These are phyloP conservation scores for Heteromurus nitidus DNA, from an alignment of 2,888 invertebrate species.

Conservation along the genomic window DNA sequence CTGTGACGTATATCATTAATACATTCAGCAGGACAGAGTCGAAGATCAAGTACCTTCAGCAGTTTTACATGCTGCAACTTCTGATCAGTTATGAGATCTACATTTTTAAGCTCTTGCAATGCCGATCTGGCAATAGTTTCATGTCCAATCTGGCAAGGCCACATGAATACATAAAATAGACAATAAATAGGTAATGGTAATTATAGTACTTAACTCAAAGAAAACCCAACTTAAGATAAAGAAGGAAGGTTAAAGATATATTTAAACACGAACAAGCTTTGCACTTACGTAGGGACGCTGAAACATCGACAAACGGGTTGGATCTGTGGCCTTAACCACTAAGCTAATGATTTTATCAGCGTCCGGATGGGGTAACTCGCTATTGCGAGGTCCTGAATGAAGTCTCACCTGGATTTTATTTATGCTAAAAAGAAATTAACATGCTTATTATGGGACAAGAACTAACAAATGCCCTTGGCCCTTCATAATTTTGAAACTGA, in stretches of 20 bases:
- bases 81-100: slow-evolving; percentile 27
- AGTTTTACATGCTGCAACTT: slow-evolving; percentile 24
- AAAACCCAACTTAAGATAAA: neutral
- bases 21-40: slow-evolving; percentile 13
- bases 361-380: slow-evolving; percentile 25
- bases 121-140: slow-evolving; percentile 37
- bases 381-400: neutral
- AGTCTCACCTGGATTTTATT: slow-evolving; percentile 5
- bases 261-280: neutral
- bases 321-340: slow-evolving; percentile 46
- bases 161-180: neutral
- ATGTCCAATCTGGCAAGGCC: slow-evolving; percentile 35
- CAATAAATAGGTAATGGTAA: neutral
- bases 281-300: slow-evolving; percentile 20
- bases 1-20: slow-evolving; percentile 21
- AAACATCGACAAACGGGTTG: slow-evolving; percentile 3
- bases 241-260: neutral
- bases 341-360: slow-evolving; percentile 28
- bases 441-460: neutral
- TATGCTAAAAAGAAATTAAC: neutral
- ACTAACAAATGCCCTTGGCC: neutral
- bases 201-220: neutral
- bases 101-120: slow-evolving; percentile 5
- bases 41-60: slow-evolving; percentile 49
- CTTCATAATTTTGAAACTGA: neutral